Percentiles rank a stretch among this genome's conserved stretches.
Conservation (phyloP, 64 coral and sea anemone genomes). For the Orbicella faveolata region DNA sequence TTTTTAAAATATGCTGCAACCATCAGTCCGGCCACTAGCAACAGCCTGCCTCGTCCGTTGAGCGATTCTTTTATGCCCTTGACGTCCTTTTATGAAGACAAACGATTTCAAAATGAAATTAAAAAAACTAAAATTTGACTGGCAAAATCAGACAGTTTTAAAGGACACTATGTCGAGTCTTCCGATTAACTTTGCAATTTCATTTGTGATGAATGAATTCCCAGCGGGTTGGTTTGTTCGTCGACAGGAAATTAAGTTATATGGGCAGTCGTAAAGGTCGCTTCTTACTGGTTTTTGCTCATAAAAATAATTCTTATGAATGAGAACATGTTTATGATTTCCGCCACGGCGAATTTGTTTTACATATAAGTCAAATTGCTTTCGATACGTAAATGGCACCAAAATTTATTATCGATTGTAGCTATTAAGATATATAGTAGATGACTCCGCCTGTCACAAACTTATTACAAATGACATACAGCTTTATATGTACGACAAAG, state of each 20-base stretch:
- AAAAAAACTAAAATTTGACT: neutral
- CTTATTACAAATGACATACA: too few relatives aligned
- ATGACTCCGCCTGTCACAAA: too few relatives aligned
- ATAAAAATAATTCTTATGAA: neutral
- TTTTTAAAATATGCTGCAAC: too few relatives aligned
- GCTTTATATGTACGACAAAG: too few relatives aligned
- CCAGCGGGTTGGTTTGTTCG: neutral
- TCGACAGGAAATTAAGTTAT: slow-evolving; percentile 3
- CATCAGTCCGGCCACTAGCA: too few relatives aligned
- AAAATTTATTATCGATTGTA: neutral
- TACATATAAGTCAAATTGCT: neutral
- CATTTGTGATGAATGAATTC: neutral
- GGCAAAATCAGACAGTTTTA: neutral
- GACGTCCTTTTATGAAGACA: too few relatives aligned
- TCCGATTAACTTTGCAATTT: neutral
- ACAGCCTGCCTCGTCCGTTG: too few relatives aligned
- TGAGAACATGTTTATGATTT: neutral
- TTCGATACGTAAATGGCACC: neutral
- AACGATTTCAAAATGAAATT: too few relatives aligned
- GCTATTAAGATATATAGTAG: too few relatives aligned
- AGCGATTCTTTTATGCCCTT: too few relatives aligned
- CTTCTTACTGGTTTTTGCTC: neutral
- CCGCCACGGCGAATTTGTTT: neutral
- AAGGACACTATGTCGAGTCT: neutral
- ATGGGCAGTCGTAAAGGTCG: neutral